Conservation (phyloP, 2,797 vertebrate species). For the Cheirogaleus major region DNA sequence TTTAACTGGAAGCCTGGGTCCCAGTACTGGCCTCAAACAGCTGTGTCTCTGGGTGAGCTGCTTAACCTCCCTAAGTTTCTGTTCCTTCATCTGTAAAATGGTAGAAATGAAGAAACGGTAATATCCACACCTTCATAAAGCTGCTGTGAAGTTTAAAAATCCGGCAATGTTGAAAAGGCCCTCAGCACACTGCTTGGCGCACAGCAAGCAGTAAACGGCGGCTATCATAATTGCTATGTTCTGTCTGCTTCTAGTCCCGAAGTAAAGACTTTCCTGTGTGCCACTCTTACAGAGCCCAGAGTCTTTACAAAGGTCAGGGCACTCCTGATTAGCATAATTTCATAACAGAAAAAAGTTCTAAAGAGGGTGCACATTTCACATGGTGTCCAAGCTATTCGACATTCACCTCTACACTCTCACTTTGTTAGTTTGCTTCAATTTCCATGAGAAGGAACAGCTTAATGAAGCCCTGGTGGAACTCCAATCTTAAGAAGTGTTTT, state of each 20-base stretch:
- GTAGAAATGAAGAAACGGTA: not conserved
- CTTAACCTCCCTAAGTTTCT: not conserved
- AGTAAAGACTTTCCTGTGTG: not conserved
- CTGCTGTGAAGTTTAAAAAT: not conserved
- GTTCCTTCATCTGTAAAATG: not conserved
- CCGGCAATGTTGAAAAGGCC: not conserved
- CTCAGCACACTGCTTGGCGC: not conserved
- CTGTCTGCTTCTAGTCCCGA: not conserved
- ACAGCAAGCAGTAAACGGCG: not conserved
- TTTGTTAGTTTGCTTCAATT: not conserved
- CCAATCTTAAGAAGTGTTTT: constrained; percentile 40
- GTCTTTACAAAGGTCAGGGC: not conserved
- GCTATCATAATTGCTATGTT: not conserved
- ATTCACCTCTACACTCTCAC: not conserved
- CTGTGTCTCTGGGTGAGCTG: not conserved
- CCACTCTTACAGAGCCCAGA: not conserved
- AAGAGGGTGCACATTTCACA: accelerated
- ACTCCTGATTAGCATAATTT: not conserved
- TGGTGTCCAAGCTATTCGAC: not conserved
- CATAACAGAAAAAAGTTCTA: not conserved
- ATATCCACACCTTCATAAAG: not conserved
- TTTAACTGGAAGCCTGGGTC: not conserved
- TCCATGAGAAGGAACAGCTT: constrained; percentile 23
- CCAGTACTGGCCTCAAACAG: not conserved
- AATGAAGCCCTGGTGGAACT: not conserved